Evolutionary conservation across 2,797 vertebrate genomes (phyloP).

Genomic region (Bradypodion pumilum): DNA sequence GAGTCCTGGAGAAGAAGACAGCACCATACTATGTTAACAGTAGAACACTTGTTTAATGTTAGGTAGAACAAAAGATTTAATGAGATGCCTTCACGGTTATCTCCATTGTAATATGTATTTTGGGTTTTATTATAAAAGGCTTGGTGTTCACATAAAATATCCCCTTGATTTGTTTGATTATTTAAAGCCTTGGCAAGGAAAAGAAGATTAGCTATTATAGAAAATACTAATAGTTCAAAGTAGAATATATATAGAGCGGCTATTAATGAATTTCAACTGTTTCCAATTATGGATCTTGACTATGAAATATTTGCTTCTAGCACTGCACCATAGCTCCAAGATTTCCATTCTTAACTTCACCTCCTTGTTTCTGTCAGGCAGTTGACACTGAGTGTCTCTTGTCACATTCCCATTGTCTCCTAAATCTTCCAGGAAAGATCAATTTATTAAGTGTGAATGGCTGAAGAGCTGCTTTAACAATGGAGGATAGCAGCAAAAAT

Average conservation of each 20-base stretch:
- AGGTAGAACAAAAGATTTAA: not conserved
- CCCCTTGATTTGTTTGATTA: not conserved
- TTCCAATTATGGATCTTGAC: slow-evolving; percentile 16
- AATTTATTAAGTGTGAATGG: slow-evolving; percentile 14
- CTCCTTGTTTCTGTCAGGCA: not conserved
- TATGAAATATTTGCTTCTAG: slow-evolving; percentile 30
- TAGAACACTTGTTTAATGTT: not conserved
- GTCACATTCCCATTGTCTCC: slow-evolving; percentile 13
- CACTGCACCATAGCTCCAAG: not conserved
- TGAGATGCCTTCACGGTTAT: not conserved
- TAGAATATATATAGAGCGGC: not conserved
- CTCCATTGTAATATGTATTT: not conserved
- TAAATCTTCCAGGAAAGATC: slow-evolving; percentile 19
- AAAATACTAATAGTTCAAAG: not conserved
- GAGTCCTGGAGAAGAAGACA: not conserved
- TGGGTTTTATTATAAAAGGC: not conserved
- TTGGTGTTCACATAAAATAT: not conserved
- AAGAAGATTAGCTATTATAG: not conserved
- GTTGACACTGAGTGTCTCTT: slow-evolving; percentile 1
- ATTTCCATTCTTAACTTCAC: not conserved
- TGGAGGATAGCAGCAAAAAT: not conserved
- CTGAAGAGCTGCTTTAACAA: not conserved
- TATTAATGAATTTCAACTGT: slow-evolving; percentile 19
- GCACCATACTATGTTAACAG: not conserved
- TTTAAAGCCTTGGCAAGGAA: not conserved